phyloP scores from a whole-genome alignment of 30 jellyfish, hydroid and myxozoan genomes.

The Euphysa ruthae region DNA sequence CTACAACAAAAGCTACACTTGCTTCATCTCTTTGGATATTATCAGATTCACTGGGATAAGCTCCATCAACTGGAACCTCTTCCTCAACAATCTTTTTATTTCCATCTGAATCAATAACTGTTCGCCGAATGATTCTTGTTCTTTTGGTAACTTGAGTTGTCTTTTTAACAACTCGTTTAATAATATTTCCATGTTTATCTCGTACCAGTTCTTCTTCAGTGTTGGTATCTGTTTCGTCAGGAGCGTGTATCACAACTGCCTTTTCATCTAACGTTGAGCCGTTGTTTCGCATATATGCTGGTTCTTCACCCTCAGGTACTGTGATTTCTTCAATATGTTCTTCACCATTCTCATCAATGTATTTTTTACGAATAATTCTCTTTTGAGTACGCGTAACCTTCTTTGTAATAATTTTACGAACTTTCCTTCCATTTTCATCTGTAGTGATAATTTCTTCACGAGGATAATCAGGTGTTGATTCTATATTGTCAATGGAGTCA shows the following conservation, averaged over 20 bases:
- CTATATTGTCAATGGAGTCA: neutral
- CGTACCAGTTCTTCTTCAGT: slow-evolving; percentile 74
- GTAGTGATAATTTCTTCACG: slow-evolving; percentile 15
- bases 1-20: too few relatives aligned
- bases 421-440: slow-evolving; percentile 27
- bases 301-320: slow-evolving; percentile 51
- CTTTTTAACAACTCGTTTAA: slow-evolving; percentile 53
- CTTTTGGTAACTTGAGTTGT: slow-evolving; percentile 62
- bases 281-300: slow-evolving; percentile 1
- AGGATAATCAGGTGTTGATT: slow-evolving; percentile 24
- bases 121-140: slow-evolving; percentile 53
- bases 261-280: slow-evolving; percentile 32
- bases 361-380: slow-evolving; percentile 50
- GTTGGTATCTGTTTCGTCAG: slow-evolving; percentile 49
- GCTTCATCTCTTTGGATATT: neutral
- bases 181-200: slow-evolving; percentile 55
- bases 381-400: slow-evolving; percentile 56
- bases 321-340: slow-evolving; percentile 52
- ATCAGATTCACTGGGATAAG: slow-evolving; percentile 8
- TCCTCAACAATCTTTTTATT: slow-evolving; percentile 57
- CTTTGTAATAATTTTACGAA: slow-evolving; percentile 27
- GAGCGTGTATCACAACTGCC: slow-evolving; percentile 55
- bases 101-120: slow-evolving; percentile 63
- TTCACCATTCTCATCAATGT: slow-evolving; percentile 66
- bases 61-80: slow-evolving; percentile 67